phyloP scores from a whole-genome alignment of 2,888 invertebrate species.

The Perdita meconis region DNA sequence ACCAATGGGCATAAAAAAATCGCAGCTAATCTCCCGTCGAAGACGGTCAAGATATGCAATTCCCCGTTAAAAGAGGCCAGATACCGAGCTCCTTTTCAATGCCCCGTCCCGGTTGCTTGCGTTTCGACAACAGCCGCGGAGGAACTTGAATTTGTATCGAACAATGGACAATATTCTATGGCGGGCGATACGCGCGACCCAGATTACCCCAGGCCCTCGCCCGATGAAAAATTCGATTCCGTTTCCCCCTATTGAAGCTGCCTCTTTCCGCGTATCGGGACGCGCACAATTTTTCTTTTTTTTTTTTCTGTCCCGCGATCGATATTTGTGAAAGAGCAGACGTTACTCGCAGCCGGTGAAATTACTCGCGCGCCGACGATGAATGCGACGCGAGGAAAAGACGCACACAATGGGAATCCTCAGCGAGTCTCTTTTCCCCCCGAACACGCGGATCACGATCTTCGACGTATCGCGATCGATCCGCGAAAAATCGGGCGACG shows the following conservation, averaged over 20 bases:
- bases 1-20: constrained; percentile 5
- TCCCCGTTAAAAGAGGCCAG: constrained; percentile 26
- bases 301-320: constrained; percentile 49
- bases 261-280: constrained; percentile 24
- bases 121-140: constrained; percentile 7
- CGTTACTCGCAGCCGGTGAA: constrained; percentile 34
- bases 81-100: constrained; percentile 43
- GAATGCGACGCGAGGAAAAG: constrained; percentile 13
- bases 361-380: constrained; percentile 23
- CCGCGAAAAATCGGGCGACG: not conserved
- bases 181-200: constrained; percentile 35
- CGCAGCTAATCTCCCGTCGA: constrained; percentile 18
- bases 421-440: not conserved
- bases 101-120: constrained; percentile 12
- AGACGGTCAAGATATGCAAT: constrained; percentile 14
- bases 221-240: constrained; percentile 39
- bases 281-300: constrained; percentile 36
- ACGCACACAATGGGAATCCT: not conserved
- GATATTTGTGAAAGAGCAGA: constrained; percentile 46
- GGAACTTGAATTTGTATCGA: constrained; percentile 43
- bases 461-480: constrained; percentile 2
- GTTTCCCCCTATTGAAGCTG: constrained; percentile 17
- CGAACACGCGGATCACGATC: not conserved
- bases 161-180: constrained; percentile 34
- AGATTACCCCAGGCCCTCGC: constrained; percentile 34